These are phyloP conservation scores for Crioceris asparagi DNA, from an alignment of 2,888 invertebrate genomes.

Conservation along the genomic window DNA sequence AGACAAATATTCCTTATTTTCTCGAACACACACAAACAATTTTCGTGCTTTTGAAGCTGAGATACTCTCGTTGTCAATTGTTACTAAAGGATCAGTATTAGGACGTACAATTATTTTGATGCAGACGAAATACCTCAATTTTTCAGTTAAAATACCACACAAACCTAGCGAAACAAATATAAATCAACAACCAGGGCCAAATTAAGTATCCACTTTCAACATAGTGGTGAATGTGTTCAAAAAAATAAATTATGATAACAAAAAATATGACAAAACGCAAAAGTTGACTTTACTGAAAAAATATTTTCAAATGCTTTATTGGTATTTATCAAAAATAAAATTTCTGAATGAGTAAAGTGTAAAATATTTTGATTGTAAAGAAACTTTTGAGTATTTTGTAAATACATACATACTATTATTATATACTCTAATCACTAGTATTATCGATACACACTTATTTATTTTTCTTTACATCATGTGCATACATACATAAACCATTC, in stretches of 20 bases:
- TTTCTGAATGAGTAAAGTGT: slow-evolving; percentile 6
- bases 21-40: not conserved
- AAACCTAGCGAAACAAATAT: slow-evolving; percentile 10
- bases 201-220: slow-evolving; percentile 21
- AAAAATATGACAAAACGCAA: slow-evolving; percentile 12
- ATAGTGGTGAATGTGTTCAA: slow-evolving; percentile 27
- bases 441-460: slow-evolving; percentile 25
- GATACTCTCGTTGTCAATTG: slow-evolving; percentile 10
- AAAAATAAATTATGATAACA: slow-evolving; percentile 13
- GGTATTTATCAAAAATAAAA: too few species aligned
- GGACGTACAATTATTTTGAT: slow-evolving; percentile 9
- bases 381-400: slow-evolving; percentile 23
- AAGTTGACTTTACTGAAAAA: slow-evolving; percentile 15
- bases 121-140: slow-evolving; percentile 6
- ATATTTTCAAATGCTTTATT: slow-evolving; percentile 10
- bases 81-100: slow-evolving; percentile 13
- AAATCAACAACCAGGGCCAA: slow-evolving; percentile 22
- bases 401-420: too few species aligned
- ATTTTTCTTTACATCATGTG: slow-evolving; percentile 25
- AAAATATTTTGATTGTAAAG: slow-evolving; percentile 16
- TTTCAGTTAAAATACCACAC: slow-evolving; percentile 8
- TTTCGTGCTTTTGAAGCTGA: slow-evolving; percentile 6
- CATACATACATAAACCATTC: slow-evolving; percentile 21
- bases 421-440: slow-evolving; percentile 23
- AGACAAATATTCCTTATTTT: not conserved